Base-by-base conservation (phyloP, 2,888 invertebrate genomes). In the Oscheius sp. region DNA sequence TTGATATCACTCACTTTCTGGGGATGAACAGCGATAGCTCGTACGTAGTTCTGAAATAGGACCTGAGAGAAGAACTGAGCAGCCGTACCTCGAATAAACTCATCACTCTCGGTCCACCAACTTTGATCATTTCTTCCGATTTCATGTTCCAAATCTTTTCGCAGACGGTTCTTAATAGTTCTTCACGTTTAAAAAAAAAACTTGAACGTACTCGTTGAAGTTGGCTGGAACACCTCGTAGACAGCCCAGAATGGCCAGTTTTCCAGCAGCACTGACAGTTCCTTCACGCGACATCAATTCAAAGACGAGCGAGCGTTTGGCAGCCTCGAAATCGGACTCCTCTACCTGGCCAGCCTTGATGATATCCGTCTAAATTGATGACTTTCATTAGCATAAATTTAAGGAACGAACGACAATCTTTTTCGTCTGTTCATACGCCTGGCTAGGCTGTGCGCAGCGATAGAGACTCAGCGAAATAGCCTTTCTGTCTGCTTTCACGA, bases 231-330 rank as follows among this genome's bases (percentile, higher is more conserved):
- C 92, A 32, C 92, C 91, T 81, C 93, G 92, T 86, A 94, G 92
- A 89, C 93, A 93, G 66, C 93, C 92, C 70, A 93, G 89, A n/a
- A 95, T 91, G 0, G 94, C 94, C 85, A 93, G 92, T 50, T 90
- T 89, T 35, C 94, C 93, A 33, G 94, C 92, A 85, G 93, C 93
- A 0, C 93, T 93, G 11, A 94, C 92, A 74, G 93, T 94, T 88
- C 94, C 93, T 90, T 95, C 94, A 80, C 93, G 91, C 84, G 94
- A 93, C 76, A 96, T 94, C 68, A 94, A 92, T 88, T 95, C 94
- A 90, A 94, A 96, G 78, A 95, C 93, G n/a, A 94, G 92, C 21
- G 95, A 94, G 88, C 94, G 94, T 87, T 93, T 93, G 0, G 95
- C 95, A 0, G 95, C 94, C 84, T 94, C 94, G 84, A 95, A 92